These are phyloP conservation scores for Herpailurus yagouaroundi DNA, from an alignment of 2,113 vertebrate genomes.

Conservation along the genomic window DNA sequence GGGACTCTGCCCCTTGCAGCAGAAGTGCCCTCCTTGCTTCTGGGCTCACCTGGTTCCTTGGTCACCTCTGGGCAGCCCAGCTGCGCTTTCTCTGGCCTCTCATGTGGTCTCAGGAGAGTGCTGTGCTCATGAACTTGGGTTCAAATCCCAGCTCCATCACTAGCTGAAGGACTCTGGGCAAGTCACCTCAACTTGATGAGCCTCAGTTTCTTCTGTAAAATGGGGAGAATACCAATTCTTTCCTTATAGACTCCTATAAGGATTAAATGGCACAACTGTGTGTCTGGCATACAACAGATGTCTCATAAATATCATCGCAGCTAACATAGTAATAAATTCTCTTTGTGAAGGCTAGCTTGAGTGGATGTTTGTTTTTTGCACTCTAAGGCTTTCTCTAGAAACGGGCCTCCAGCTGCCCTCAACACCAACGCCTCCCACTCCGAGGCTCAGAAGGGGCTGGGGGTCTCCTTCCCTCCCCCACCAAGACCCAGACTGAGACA, in stretches of 20 bases:
- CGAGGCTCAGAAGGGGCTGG: neutral
- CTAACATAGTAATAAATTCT: neutral
- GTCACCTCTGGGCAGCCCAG: neutral
- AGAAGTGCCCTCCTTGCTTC: neutral
- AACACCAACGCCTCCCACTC: neutral
- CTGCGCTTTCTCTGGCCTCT: neutral
- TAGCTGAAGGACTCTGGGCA: neutral
- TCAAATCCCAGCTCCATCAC: neutral
- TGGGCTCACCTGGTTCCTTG: neutral
- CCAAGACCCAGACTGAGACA: neutral
- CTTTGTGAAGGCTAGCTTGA: neutral
- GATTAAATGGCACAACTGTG: neutral
- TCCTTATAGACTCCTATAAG: neutral
- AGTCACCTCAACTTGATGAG: neutral
- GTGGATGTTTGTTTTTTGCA: neutral
- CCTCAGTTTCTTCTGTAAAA: neutral
- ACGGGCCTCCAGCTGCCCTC: neutral
- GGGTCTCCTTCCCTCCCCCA: neutral
- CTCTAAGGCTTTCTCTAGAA: neutral
- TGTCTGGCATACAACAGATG: neutral
- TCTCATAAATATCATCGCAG: neutral
- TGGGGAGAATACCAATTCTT: neutral
- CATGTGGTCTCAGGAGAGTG: neutral
- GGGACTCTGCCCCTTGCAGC: too few species aligned
- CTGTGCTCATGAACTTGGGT: neutral